Evolutionary conservation across 2,888 invertebrate species (phyloP).

Genomic region (Hylaea fasciaria): DNA sequence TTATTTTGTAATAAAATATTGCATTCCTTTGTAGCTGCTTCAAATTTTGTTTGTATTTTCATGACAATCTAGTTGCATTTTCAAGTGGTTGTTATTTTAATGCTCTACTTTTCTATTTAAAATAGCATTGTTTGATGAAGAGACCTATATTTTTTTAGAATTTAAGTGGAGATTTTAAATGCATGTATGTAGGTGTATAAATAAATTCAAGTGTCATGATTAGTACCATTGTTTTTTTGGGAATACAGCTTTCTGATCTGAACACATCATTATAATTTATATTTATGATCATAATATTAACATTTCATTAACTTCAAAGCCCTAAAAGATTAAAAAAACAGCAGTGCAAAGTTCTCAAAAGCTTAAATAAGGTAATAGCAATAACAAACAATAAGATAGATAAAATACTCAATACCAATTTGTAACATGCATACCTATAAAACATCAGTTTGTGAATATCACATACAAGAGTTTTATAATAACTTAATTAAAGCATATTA

Average conservation of each 20-base stretch:
- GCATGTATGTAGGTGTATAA: no score
- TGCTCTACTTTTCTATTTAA: no score
- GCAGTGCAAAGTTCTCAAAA: conserved; percentile 8
- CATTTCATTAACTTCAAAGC: not conserved
- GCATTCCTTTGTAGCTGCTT: conserved; percentile 50
- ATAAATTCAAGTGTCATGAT: conserved; percentile 20
- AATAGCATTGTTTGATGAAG: no score
- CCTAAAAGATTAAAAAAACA: not conserved
- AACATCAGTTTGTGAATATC: conserved; percentile 40
- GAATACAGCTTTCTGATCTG: no score
- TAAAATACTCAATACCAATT: conserved; percentile 19
- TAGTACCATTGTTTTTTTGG: not conserved
- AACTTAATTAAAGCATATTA: conserved; percentile 38
- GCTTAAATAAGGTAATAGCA: conserved; percentile 12
- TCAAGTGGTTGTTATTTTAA: not conserved
- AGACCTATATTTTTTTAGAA: no score
- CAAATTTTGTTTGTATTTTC: conserved; percentile 5
- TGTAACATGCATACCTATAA: conserved; percentile 31
- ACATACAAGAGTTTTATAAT: conserved; percentile 36
- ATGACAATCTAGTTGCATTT: not conserved
- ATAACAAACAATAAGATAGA: conserved; percentile 29
- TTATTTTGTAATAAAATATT: conserved; percentile 58
- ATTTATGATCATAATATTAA: not conserved
- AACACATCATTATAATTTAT: no score
- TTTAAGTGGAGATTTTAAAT: no score